Evolutionary conservation across 2,888 invertebrate genomes (phyloP), one percentile per base, ranked within the genome.

Genomic region (Serripes groenlandicus): DNA sequence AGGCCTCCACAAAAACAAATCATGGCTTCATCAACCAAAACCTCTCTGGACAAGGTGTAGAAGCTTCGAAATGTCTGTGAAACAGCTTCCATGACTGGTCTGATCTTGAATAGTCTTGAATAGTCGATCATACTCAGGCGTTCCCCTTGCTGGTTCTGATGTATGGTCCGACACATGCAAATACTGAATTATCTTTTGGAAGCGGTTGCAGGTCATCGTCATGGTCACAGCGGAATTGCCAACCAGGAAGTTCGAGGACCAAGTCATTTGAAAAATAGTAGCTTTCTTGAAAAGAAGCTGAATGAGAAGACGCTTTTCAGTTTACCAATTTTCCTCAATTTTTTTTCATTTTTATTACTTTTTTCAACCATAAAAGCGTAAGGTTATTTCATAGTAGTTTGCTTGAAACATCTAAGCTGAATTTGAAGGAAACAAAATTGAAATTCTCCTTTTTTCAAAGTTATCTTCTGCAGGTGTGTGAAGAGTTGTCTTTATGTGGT

Each of bases 1-100:
- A 83, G 21, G 3, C 78, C 30, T 21, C 83, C 83, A 54, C 64
- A 49, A 18, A 37, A 83, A 30, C 30, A 37, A 0, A 79, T 70
- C 79, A 83, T 83, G 3, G 77, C 79, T 34, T 80, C 79, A 32
- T 77, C 80, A 2, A 83, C 72, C 18, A 70, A 62, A 3, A 77
- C 75, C n/a, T 83, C 74, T 56, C 49, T 30, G 18, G 73, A 70
- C 4, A 71, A 37, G 0, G 60, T 83, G 32, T 77, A 83, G 5
- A 21, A 28, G 7, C 4, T n/a, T 23, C 18, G 23, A 18, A 70
- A 77, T 26, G 60, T 77, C 11, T 77, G 54, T 0, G 49, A 32
- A 3, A 62, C 60, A 23, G 28, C 37, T 49, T 70, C 52, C n/a
- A 77, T 77, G 18, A 70, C 23, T 23, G 66, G 56, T 23, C 60